These are phyloP conservation scores for Dynastes hyllus DNA, from an alignment of 2,888 invertebrate species.

Conservation along the genomic window DNA sequence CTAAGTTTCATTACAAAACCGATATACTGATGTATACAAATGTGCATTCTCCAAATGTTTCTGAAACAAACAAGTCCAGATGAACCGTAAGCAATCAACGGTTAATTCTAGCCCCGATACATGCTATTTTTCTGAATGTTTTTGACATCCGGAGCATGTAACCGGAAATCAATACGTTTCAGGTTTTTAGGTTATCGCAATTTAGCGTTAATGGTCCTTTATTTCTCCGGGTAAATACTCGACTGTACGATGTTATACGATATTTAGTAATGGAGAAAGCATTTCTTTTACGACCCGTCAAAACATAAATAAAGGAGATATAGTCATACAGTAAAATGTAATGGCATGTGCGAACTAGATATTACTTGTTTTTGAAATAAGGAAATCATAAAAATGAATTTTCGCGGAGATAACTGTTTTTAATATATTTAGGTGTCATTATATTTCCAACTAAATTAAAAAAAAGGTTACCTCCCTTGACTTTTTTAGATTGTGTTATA, in stretches of 20 bases:
- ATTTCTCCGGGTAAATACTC: slow-evolving; percentile 17
- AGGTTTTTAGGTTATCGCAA: slow-evolving; percentile 29
- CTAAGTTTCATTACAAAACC: no score
- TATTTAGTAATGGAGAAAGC: slow-evolving; percentile 18
- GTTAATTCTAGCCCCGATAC: not conserved
- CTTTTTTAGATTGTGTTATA: no score
- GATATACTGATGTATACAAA: not conserved
- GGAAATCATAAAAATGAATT: no score
- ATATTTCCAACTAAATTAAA: no score
- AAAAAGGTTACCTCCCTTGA: no score
- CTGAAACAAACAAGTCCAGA: not conserved
- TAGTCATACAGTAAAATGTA: not conserved
- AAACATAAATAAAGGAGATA: slow-evolving; percentile 21
- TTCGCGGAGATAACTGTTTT: no score
- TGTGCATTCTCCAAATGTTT: not conserved
- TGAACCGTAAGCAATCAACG: not conserved
- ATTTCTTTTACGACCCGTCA: slow-evolving; percentile 1
- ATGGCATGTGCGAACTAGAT: not conserved
- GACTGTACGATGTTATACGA: slow-evolving; percentile 7
- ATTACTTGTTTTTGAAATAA: no score
- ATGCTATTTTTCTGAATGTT: slow-evolving; percentile 17
- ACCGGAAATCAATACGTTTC: slow-evolving; percentile 25
- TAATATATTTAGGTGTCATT: no score
- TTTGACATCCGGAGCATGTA: slow-evolving; percentile 3
- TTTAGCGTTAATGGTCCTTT: slow-evolving; percentile 29